Evolutionary conservation across 2,113 vertebrate species (phyloP).

Genomic region (Uria aalge): DNA sequence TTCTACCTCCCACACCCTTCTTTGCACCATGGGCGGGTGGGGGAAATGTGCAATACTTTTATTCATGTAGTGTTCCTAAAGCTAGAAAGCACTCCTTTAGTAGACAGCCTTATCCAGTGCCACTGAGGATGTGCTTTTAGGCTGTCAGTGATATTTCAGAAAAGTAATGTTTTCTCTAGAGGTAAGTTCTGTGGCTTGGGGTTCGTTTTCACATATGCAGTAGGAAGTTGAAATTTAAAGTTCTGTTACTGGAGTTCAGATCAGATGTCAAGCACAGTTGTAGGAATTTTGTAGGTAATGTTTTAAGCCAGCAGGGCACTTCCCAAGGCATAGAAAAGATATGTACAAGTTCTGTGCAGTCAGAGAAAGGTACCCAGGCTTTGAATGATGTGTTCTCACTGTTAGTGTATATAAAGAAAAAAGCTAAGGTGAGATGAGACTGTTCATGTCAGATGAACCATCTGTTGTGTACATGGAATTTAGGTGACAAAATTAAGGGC

Average conservation of each 20-base stretch:
- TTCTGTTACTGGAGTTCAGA: not conserved
- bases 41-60: not conserved
- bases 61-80: not conserved
- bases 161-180: not conserved
- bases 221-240: not conserved
- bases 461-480: not conserved
- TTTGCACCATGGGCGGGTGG: not conserved
- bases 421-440: not conserved
- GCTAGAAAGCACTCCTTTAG: not conserved
- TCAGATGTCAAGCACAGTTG: not conserved
- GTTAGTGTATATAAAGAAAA: not conserved
- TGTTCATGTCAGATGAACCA: not conserved
- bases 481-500: not conserved
- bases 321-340: not conserved
- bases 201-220: not conserved
- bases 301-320: not conserved
- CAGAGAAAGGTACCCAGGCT: not conserved
- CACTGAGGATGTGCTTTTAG: not conserved
- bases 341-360: not conserved
- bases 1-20: not conserved
- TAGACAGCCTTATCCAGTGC: not conserved
- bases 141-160: not conserved
- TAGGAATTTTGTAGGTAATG: not conserved
- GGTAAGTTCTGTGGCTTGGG: not conserved
- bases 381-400: not conserved